A percentile compares a stretch with the other conserved stretches of the same genome.
Conservation (phyloP, 2,113 vertebrate genomes). For the Hypocryptadius cinnamomeus region DNA sequence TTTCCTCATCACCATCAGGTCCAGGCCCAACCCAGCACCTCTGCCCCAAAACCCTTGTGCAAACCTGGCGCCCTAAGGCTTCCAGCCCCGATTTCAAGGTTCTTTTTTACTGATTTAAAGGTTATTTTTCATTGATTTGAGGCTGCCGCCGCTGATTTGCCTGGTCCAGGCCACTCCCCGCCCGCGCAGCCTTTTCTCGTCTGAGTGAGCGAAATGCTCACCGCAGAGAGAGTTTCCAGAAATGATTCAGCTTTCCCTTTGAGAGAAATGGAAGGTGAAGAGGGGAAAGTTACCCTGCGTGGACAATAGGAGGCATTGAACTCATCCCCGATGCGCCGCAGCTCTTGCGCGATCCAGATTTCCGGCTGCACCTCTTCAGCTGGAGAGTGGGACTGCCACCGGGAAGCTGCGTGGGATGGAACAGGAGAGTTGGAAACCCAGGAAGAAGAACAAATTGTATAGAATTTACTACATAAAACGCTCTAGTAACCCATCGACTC, state of each 20-base stretch:
- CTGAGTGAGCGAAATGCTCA: background rate
- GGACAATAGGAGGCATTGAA: slow-evolving; percentile 74
- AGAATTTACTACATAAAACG: background rate
- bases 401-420: slow-evolving; percentile 59
- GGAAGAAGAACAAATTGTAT: rapidly evolving
- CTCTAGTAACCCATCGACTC: background rate
- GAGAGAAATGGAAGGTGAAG: background rate
- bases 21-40: background rate
- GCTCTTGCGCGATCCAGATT: slow-evolving; percentile 78
- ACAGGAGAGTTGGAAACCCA: background rate
- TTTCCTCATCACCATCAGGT: background rate
- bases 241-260: background rate
- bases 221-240: slow-evolving; percentile 16
- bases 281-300: slow-evolving; percentile 67
- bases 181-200: background rate
- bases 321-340: slow-evolving; percentile 87
- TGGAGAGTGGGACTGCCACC: slow-evolving; percentile 55
- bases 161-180: background rate
- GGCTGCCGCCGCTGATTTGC: background rate
- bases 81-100: background rate
- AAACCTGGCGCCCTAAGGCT: rapidly evolving
- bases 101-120: background rate
- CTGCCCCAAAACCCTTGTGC: too few relatives aligned
- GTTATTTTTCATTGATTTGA: background rate
- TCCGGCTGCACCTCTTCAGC: slow-evolving; percentile 74